Percentiles rank a stretch among this genome's conserved stretches.
phyloP scores from a whole-genome alignment of 2,113 vertebrate genomes.

The Proterorhinus semilunaris region DNA sequence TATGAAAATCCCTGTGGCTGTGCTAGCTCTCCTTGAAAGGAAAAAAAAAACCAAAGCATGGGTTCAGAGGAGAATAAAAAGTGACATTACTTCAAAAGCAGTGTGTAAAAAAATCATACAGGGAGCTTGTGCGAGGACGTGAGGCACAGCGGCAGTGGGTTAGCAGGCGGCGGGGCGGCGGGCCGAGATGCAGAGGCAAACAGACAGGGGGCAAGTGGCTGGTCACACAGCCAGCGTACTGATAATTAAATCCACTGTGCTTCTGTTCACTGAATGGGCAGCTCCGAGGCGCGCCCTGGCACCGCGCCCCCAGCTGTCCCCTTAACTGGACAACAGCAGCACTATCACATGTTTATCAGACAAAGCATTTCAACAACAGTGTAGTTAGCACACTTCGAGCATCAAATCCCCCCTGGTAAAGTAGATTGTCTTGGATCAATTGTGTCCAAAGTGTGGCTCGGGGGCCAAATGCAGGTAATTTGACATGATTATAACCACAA shows the following conservation, averaged over 20 bases:
- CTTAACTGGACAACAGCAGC: slow-evolving; percentile 20
- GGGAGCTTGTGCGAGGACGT: slow-evolving; percentile 19
- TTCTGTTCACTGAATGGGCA: slow-evolving; percentile 34
- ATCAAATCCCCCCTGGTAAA: too few relatives aligned
- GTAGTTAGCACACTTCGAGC: too few relatives aligned
- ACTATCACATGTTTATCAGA: slow-evolving; percentile 17
- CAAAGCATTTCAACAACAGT: too few relatives aligned
- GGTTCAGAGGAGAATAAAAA: slow-evolving; percentile 4
- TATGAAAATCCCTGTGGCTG: not conserved
- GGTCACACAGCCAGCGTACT: slow-evolving; percentile 52
- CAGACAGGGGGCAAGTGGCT: slow-evolving; percentile 59
- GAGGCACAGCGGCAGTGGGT: slow-evolving; percentile 15
- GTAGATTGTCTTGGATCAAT: too few relatives aligned
- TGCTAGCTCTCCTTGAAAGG: not conserved
- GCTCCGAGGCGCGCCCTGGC: slow-evolving; percentile 40
- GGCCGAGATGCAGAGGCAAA: slow-evolving; percentile 41
- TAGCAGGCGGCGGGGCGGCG: slow-evolving; percentile 27
- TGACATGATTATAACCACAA: too few relatives aligned
- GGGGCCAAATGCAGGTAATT: too few relatives aligned
- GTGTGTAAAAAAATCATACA: not conserved
- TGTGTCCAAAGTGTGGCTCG: too few relatives aligned
- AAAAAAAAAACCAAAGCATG: not conserved
- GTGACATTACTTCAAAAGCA: not conserved
- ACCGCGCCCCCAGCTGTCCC: slow-evolving; percentile 19
- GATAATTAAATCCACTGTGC: slow-evolving; percentile 65